Conservation (phyloP, 2,888 invertebrate genomes). For the Phyto melanocephala region DNA sequence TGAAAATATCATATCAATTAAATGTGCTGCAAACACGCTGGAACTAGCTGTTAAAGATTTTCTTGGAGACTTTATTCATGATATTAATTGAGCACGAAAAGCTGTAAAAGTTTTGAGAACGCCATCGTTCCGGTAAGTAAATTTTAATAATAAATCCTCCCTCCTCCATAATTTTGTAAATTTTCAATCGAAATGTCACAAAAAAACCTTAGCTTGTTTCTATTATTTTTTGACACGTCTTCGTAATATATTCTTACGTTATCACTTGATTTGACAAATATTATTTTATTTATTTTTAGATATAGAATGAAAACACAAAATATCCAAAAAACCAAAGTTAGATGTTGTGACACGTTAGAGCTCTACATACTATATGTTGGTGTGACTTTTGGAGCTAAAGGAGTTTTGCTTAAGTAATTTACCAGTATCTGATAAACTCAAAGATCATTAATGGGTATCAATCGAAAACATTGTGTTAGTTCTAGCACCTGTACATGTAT, state of each 20-base stretch:
- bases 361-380: neutral
- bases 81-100: neutral
- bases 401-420: constrained; percentile 4
- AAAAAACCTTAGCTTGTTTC: too few species aligned
- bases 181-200: too few species aligned
- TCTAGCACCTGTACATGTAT: neutral
- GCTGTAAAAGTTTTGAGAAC: neutral
- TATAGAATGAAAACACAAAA: neutral
- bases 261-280: too few species aligned
- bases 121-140: neutral
- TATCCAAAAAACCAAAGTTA: neutral
- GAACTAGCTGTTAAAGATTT: constrained; percentile 11
- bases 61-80: neutral
- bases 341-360: neutral
- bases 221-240: too few species aligned
- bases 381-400: neutral
- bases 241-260: neutral
- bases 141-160: neutral
- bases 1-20: neutral
- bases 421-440: neutral
- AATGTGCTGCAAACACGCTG: neutral
- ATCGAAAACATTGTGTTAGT: neutral
- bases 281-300: neutral
- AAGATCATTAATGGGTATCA: neutral
- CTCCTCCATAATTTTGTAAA: neutral